Percentiles rank a stretch among this genome's conserved stretches.
Conservation (phyloP, 1,140 invertebrate species). For the Rhynchophorus ferrugineus region DNA sequence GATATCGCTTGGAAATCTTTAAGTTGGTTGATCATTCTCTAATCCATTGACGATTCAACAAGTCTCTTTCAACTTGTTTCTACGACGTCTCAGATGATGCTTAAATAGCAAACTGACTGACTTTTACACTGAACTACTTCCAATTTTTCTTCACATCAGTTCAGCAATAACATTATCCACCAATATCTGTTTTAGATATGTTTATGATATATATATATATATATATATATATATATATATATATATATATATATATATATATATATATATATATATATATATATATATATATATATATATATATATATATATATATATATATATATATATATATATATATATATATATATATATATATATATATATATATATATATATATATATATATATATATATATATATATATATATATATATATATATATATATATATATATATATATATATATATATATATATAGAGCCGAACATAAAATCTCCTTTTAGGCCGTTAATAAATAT, state of each 20-base stretch:
- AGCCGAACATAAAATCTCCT: too few species aligned
- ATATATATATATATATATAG: too few species aligned
- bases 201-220: too few species aligned
- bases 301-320: slow-evolving; percentile 11
- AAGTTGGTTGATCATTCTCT: not conserved
- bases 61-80: too few species aligned
- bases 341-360: slow-evolving; percentile 11
- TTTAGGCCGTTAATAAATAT: too few species aligned
- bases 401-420: slow-evolving; percentile 11
- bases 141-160: too few species aligned
- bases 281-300: slow-evolving; percentile 11
- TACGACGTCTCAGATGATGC: not conserved
- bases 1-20: not conserved
- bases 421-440: slow-evolving; percentile 11
- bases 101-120: too few species aligned
- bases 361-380: slow-evolving; percentile 11
- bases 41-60: too few species aligned
- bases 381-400: slow-evolving; percentile 8
- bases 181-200: too few species aligned
- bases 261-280: slow-evolving; percentile 11
- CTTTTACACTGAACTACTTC: too few species aligned
- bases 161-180: too few species aligned
- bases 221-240: slow-evolving; percentile 11
- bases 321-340: slow-evolving; percentile 9
- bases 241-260: slow-evolving; percentile 11